Evolutionary conservation across 2,797 vertebrate genomes (phyloP).

Genomic region (Amblyraja radiata): DNA sequence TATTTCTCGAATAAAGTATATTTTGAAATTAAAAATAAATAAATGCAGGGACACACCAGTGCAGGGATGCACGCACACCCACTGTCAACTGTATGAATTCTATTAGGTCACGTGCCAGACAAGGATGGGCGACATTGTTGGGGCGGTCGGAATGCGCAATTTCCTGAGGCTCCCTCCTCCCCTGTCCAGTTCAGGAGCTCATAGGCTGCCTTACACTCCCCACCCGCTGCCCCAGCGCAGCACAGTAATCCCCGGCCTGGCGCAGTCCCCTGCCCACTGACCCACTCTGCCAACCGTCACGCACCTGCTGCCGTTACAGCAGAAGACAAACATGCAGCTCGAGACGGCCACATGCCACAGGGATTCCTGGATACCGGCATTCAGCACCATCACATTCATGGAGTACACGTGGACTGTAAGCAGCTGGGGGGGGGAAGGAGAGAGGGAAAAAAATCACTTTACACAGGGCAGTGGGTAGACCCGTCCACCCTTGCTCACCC

Average conservation of each 20-base stretch:
- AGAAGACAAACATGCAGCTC: slow-evolving; percentile 72
- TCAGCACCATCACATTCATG: slow-evolving; percentile 88
- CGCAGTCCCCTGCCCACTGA: not conserved
- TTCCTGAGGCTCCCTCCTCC: not conserved
- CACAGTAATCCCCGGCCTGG: too few relatives aligned
- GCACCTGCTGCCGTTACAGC: slow-evolving; percentile 78
- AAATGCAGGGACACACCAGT: too few relatives aligned
- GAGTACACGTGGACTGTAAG: slow-evolving; percentile 83
- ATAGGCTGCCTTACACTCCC: not conserved
- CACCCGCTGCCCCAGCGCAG: not conserved
- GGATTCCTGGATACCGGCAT: slow-evolving; percentile 80
- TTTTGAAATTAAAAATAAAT: too few relatives aligned
- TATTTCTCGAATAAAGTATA: too few relatives aligned
- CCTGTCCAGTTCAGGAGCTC: not conserved
- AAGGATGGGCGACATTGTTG: too few relatives aligned
- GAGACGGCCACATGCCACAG: slow-evolving; percentile 89
- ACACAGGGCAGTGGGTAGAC: not conserved
- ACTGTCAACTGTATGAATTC: too few relatives aligned
- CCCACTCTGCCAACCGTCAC: not conserved
- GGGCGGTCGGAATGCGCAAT: not conserved
- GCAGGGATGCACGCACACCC: too few relatives aligned
- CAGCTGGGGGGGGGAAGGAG: slow-evolving; percentile 54
- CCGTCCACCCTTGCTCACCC: not conserved
- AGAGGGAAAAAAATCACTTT: not conserved
- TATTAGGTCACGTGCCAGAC: too few relatives aligned